A percentile compares a stretch with the other conserved stretches of the same genome.
These are phyloP conservation scores for Drosophila jambulina DNA, from an alignment of 1,140 invertebrate species.

Conservation along the genomic window DNA sequence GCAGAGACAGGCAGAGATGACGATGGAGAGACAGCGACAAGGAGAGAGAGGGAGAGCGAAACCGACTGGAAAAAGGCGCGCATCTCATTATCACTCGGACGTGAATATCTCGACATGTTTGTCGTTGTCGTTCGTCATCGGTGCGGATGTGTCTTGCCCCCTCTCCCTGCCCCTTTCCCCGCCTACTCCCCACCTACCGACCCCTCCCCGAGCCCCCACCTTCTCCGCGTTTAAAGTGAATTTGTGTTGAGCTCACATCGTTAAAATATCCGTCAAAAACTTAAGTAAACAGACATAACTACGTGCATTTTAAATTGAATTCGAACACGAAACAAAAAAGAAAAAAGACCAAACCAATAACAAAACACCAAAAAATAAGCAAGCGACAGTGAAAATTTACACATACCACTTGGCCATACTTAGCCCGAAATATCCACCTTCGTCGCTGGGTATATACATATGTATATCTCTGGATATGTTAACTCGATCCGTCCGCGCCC, in stretches of 20 bases:
- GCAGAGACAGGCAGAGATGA: conserved; percentile 5
- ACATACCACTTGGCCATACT: conserved; percentile 60
- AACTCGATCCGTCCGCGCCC: conserved; percentile 76
- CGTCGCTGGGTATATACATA: conserved; percentile 2
- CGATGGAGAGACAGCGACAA: not conserved
- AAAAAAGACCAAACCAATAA: conserved; percentile 26
- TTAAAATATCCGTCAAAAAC: conserved; percentile 85
- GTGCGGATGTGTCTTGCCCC: conserved; percentile 48
- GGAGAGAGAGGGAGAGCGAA: conserved; percentile 22
- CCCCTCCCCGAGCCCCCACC: not conserved
- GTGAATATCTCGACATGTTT: conserved; percentile 84
- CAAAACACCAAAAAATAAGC: conserved; percentile 60
- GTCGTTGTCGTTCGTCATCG: conserved; percentile 75
- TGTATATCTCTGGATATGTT: conserved; percentile 37
- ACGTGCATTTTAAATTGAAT: conserved; percentile 84
- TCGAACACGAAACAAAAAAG: conserved; percentile 68
- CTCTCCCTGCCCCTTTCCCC: not conserved
- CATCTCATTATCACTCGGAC: conserved; percentile 85
- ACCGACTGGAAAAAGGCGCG: conserved; percentile 75
- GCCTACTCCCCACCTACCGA: not conserved
- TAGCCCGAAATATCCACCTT: conserved; percentile 46
- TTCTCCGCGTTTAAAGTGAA: conserved; percentile 77
- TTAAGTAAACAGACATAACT: conserved; percentile 84
- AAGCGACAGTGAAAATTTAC: conserved; percentile 81
- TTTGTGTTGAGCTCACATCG: conserved; percentile 85